Conservation (phyloP, 1,140 invertebrate genomes). For the Nomia melanderi region DNA sequence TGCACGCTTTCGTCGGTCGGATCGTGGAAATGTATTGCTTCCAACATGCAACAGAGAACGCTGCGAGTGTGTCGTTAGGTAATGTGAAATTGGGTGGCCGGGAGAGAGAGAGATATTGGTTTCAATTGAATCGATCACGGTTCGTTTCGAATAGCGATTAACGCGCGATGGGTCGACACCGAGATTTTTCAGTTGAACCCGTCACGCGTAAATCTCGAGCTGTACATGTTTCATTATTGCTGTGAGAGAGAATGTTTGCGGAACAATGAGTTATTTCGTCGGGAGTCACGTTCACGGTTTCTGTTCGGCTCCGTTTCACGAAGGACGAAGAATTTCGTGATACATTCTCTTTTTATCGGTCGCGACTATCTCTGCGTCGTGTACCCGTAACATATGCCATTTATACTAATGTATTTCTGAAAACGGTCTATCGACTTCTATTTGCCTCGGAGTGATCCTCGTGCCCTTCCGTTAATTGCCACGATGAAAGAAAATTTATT, state of each 20-base stretch:
- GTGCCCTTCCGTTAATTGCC: too few relatives aligned
- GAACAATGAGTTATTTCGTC: background rate
- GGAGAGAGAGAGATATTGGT: constrained; percentile 56
- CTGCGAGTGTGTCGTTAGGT: background rate
- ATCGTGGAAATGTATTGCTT: background rate
- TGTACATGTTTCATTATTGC: background rate
- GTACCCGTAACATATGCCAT: constrained; percentile 42
- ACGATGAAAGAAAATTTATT: background rate
- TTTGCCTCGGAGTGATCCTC: background rate
- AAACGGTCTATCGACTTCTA: background rate
- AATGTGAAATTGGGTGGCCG: constrained; percentile 38
- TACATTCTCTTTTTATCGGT: constrained; percentile 44
- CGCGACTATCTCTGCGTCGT: background rate
- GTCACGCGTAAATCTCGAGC: background rate
- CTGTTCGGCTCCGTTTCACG: background rate
- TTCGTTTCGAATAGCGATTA: constrained; percentile 64
- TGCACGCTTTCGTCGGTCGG: background rate
- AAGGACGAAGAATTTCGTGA: background rate
- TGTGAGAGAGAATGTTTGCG: constrained; percentile 13
- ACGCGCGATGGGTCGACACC: background rate
- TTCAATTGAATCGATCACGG: constrained; percentile 71
- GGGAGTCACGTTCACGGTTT: background rate
- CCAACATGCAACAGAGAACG: background rate
- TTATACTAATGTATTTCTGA: background rate
- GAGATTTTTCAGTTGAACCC: background rate